Conservation (phyloP, 2,113 vertebrate genomes). For the Macrotis lagotis region DNA sequence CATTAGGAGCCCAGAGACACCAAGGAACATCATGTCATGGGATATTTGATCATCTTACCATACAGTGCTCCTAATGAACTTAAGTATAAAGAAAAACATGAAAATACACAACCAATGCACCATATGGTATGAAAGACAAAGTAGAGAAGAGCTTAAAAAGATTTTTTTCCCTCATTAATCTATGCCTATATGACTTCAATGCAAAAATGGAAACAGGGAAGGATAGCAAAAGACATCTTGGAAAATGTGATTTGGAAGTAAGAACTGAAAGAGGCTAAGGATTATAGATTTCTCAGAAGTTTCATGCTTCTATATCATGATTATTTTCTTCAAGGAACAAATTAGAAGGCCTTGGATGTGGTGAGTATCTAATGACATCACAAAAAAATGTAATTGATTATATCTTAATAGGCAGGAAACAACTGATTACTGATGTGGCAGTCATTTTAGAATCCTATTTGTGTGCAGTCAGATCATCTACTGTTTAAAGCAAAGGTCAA, state of each 20-base stretch:
- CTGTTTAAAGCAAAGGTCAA: background rate
- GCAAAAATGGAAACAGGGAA: background rate
- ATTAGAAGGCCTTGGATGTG: background rate
- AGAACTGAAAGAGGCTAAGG: background rate
- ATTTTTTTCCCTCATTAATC: background rate
- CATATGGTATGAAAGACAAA: background rate
- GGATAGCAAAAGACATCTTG: background rate
- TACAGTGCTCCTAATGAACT: background rate
- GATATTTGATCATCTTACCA: background rate
- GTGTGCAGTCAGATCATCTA: background rate
- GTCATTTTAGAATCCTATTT: background rate
- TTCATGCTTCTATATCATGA: background rate
- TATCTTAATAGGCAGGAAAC: background rate
- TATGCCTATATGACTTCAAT: background rate
- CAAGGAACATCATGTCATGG: background rate
- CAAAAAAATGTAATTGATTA: background rate
- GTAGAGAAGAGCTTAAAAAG: background rate
- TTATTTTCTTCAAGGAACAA: background rate
- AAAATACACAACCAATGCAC: background rate
- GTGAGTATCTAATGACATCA: background rate
- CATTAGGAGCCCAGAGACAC: background rate
- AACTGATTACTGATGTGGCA: background rate
- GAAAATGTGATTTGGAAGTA: background rate
- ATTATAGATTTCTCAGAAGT: background rate
- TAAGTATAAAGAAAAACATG: background rate